Conservation (phyloP, 2,888 invertebrate species). For the Eurytoma adleriae region DNA sequence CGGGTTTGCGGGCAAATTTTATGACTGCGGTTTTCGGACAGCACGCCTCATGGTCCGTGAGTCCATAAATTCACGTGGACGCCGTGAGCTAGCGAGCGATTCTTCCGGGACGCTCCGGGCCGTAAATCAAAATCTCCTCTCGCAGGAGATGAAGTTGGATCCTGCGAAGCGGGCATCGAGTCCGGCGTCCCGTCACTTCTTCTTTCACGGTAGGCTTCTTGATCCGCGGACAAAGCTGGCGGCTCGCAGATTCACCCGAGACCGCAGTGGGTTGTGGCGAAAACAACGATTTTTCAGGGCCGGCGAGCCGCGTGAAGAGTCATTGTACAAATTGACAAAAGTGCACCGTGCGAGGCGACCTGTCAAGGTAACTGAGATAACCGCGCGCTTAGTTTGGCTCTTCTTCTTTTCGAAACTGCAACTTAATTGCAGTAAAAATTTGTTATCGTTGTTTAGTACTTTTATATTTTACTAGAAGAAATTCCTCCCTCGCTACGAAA, state of each 20-base stretch:
- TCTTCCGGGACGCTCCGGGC: neutral
- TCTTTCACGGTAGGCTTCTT: neutral
- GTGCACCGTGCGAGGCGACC: too few species aligned
- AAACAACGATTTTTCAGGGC: neutral
- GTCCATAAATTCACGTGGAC: slow-evolving; percentile 48
- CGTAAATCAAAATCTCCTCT: slow-evolving; percentile 6
- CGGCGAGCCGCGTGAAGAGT: neutral
- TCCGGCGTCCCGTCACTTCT: slow-evolving; percentile 1
- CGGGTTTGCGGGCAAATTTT: slow-evolving; percentile 56
- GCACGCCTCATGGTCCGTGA: neutral
- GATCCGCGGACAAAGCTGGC: neutral
- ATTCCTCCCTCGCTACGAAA: too few species aligned
- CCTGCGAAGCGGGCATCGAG: neutral
- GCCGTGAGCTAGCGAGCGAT: neutral
- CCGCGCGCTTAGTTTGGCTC: neutral
- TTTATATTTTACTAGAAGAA: too few species aligned
- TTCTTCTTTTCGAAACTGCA: neutral
- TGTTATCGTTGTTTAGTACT: too few species aligned
- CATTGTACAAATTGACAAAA: neutral
- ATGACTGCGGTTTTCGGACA: slow-evolving; percentile 54
- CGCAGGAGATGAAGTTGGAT: neutral
- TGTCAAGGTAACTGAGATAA: neutral
- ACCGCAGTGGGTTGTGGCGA: neutral
- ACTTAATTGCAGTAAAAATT: too few species aligned
- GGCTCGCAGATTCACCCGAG: neutral